Percentiles rank a stretch among this genome's conserved stretches.
phyloP scores from a whole-genome alignment of 2,797 vertebrate species.

The Dryobates pubescens region DNA sequence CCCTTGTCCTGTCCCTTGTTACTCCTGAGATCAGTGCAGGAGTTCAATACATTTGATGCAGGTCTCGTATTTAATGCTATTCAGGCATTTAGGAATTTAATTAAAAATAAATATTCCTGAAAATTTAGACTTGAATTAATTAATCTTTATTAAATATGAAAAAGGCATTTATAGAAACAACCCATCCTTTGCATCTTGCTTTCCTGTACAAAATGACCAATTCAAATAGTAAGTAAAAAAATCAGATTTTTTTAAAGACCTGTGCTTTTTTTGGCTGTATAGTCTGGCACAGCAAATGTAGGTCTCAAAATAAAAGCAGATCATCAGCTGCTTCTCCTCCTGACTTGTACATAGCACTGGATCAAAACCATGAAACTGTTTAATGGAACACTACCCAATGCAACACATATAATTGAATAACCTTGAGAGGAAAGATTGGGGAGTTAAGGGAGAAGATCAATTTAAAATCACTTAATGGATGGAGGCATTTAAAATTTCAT shows the following conservation, averaged over 20 bases:
- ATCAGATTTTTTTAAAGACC: not conserved
- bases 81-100: not conserved
- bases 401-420: conserved; percentile 62
- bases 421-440: conserved; percentile 50
- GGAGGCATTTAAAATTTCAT: conserved; percentile 60
- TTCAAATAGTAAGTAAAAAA: not conserved
- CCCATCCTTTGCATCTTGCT: not conserved
- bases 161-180: not conserved
- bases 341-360: not conserved
- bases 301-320: conserved; percentile 11
- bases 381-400: conserved; percentile 20
- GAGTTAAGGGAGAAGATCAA: conserved; percentile 58
- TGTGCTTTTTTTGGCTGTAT: not conserved
- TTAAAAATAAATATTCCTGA: not conserved
- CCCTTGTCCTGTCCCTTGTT: too few relatives aligned
- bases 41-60: not conserved
- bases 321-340: not conserved
- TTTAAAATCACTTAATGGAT: conserved; percentile 68
- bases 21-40: not conserved
- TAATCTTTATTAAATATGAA: not conserved
- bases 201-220: not conserved
- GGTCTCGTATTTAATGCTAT: not conserved
- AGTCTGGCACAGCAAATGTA: not conserved
- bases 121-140: not conserved
- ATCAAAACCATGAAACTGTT: conserved; percentile 27